Evolutionary conservation across 2,888 invertebrate species (phyloP).

Genomic region (Yponomeuta evonymella): DNA sequence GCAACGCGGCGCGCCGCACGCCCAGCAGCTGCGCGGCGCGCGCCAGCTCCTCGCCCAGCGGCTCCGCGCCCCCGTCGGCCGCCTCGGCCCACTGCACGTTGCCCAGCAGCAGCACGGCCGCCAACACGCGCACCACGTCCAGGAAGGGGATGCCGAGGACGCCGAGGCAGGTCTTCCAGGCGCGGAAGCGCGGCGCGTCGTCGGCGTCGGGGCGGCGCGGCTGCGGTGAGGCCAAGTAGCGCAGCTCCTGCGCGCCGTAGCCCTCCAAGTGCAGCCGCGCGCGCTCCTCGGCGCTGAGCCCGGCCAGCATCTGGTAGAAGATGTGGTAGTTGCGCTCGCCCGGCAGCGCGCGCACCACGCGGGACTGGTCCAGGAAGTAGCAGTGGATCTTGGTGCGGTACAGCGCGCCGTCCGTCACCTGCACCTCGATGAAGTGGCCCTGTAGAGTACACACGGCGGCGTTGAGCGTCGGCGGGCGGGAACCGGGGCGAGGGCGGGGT

Average conservation of each 20-base stretch:
- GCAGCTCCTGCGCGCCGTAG: conserved; percentile 86
- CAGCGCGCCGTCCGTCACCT: conserved; percentile 95
- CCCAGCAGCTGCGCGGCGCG: conserved; percentile 88
- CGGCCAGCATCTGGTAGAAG: conserved; percentile 96
- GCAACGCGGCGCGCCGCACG: conserved; percentile 83
- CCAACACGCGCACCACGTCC: conserved; percentile 93
- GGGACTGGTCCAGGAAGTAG: conserved; percentile 95
- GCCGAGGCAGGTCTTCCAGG: conserved; percentile 94
- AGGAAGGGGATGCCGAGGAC: conserved; percentile 95
- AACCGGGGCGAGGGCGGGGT: neutral
- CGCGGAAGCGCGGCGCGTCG: conserved; percentile 80
- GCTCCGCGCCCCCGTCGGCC: conserved; percentile 83
- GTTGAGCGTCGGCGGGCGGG: too few species aligned
- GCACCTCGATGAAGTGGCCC: conserved; percentile 97
- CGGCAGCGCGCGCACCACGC: conserved; percentile 89
- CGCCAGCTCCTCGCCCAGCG: conserved; percentile 88
- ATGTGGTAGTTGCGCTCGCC: conserved; percentile 97
- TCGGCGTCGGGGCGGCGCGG: conserved; percentile 76
- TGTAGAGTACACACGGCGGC: conserved; percentile 45
- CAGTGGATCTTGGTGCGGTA: conserved; percentile 97
- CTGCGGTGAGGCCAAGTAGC: conserved; percentile 83
- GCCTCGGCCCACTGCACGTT: conserved; percentile 93
- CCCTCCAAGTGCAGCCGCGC: conserved; percentile 91
- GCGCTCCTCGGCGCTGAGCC: conserved; percentile 90
- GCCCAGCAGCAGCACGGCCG: conserved; percentile 92